These are phyloP conservation scores for Ctenomys sociabilis DNA, from an alignment of 2,113 vertebrate genomes.

Conservation along the genomic window DNA sequence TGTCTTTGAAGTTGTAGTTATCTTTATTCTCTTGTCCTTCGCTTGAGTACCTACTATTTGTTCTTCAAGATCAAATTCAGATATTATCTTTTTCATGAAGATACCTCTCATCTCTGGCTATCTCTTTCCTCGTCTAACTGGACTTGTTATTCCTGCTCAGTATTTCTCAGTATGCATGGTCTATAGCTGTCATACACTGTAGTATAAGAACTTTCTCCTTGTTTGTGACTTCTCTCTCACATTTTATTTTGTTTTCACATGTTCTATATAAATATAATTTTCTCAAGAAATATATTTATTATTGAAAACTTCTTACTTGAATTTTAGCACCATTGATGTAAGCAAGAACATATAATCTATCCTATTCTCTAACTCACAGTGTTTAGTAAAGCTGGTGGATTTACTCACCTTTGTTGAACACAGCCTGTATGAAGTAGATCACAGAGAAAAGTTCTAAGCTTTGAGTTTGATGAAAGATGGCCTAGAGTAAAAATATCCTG, in stretches of 20 bases:
- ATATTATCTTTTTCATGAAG: not conserved
- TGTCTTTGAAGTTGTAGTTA: not conserved
- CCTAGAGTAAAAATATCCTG: not conserved
- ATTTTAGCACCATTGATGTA: not conserved
- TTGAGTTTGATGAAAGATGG: conserved; percentile 32
- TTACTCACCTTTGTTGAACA: not conserved
- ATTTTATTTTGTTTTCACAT: not conserved
- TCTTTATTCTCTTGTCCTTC: not conserved
- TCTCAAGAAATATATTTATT: not conserved
- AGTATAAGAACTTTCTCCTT: not conserved
- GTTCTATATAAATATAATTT: not conserved
- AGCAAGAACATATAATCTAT: not conserved
- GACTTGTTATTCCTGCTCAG: not conserved
- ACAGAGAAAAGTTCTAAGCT: not conserved
- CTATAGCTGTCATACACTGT: not conserved
- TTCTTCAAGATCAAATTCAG: not conserved
- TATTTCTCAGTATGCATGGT: not conserved
- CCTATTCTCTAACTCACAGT: not conserved
- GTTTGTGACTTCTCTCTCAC: not conserved
- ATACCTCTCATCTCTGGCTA: not conserved
- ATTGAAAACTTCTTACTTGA: not conserved
- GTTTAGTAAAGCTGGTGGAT: not conserved
- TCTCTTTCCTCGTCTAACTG: not conserved
- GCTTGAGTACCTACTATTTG: not conserved
- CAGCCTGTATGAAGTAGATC: not conserved